Base-by-base conservation (phyloP, 2,797 vertebrate species). In the Centroberyx gerrardi region DNA sequence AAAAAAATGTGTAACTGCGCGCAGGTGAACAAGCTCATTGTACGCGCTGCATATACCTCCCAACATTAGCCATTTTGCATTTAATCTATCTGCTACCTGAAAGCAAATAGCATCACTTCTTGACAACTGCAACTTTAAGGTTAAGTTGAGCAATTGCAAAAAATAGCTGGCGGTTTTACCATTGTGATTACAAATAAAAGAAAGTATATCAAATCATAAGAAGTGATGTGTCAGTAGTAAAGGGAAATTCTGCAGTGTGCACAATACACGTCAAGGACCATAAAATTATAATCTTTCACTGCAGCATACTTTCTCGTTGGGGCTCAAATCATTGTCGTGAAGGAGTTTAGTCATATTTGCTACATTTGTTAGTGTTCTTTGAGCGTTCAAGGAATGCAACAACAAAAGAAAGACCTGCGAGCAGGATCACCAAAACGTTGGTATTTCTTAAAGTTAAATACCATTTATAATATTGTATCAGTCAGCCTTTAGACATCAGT, bases 401-500 rank as follows among this genome's bases (percentile, higher is more conserved):
- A 9, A 42, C 8, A 55, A 61, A 62, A 29, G 22, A 31, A 54
- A 52, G 9, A 56, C 8, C 3, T 46, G 36, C 33, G 9, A 72
- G 13, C 5, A 15, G 58, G 33, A 63, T 65, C 44, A 71, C 28
- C 7, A 18, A 71, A 68, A 62, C 13, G 17, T 1, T 33, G 0
- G 33, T 27, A 54, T 56, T 73, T 67, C 8, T 56, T 9, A 10
- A n/a, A 72, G 22, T 76, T 18, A 76, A 58, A 74, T 44, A 29
- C 3, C 10, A n/a, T 5, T 38, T 3, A 55, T 65, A 66, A 67
- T 48, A 48, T 48, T 48, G 17, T 12, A 48, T 3, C 48, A 49
- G 48, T 7, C 17, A 17, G 48, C 33, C 4, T 31, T 74, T 44
- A 58, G 18, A 74, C 49, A 17, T 69, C 48, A 10, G 53, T 22